These are phyloP conservation scores for Sitobion miscanthi DNA, from an alignment of 1,140 invertebrate genomes.

Conservation along the genomic window DNA sequence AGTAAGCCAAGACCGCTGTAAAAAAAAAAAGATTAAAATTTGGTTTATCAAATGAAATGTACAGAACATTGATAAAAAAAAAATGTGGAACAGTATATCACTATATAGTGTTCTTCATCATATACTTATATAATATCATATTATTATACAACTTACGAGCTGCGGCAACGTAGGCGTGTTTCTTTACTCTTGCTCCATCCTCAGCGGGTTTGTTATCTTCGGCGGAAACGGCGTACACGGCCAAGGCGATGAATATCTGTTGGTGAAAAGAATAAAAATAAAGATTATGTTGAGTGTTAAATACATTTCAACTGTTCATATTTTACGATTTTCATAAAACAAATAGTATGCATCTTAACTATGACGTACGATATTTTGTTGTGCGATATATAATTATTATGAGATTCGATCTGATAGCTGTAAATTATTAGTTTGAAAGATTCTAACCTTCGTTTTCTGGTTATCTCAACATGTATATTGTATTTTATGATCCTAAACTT, in stretches of 20 bases:
- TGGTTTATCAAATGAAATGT: not conserved
- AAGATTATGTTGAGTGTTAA: not conserved
- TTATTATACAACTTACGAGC: conserved; percentile 20
- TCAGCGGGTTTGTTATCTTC: not conserved
- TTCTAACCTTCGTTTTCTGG: too few species aligned
- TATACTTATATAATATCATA: not conserved
- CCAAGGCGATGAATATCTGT: conserved; percentile 52
- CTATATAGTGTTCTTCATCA: not conserved
- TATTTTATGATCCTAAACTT: too few species aligned
- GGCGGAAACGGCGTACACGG: conserved; percentile 44
- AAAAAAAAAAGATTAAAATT: not conserved
- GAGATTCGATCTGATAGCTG: too few species aligned
- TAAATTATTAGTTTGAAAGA: too few species aligned
- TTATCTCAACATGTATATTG: too few species aligned
- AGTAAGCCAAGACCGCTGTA: conserved; percentile 37
- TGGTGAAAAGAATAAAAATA: not conserved
- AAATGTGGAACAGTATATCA: not conserved
- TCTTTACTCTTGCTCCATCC: conserved; percentile 42
- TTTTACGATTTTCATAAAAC: not conserved
- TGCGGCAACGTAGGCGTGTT: conserved; percentile 45
- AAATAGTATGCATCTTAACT: not conserved
- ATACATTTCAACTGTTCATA: not conserved
- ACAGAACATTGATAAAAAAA: not conserved
- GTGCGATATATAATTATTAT: too few species aligned
- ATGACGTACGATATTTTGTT: not conserved